A percentile compares a stretch with the other conserved stretches of the same genome.
phyloP scores from a whole-genome alignment of 2,888 invertebrate species.

The Achlya flavicornis region DNA sequence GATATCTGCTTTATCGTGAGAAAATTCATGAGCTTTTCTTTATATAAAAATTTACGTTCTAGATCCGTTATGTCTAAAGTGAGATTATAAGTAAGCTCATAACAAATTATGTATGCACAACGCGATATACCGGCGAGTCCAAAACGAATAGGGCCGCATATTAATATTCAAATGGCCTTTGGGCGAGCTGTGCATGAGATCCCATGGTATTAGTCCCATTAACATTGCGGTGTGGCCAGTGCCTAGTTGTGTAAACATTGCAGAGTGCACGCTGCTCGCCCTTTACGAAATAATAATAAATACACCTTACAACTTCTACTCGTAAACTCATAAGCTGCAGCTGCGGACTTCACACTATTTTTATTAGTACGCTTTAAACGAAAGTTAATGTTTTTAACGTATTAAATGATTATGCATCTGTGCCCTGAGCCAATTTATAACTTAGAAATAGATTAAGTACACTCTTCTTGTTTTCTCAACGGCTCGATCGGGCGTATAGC shows the following conservation, averaged over 20 bases:
- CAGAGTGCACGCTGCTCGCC: constrained; percentile 41
- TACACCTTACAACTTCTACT: constrained; percentile 37
- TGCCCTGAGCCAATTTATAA: constrained; percentile 46
- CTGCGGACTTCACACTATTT: constrained; percentile 50
- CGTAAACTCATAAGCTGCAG: constrained; percentile 42
- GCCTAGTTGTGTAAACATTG: constrained; percentile 49
- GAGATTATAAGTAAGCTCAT: constrained; percentile 61
- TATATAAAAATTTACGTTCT: constrained; percentile 35
- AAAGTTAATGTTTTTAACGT: constrained; percentile 33
- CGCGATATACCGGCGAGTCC: constrained; percentile 47
- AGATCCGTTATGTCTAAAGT: constrained; percentile 38
- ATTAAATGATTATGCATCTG: constrained; percentile 45
- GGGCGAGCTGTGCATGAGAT: constrained; percentile 60
- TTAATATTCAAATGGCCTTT: constrained; percentile 78
- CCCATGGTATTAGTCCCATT: constrained; percentile 67
- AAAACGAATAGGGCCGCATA: constrained; percentile 60
- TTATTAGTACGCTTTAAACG: constrained; percentile 36
- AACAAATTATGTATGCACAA: constrained; percentile 63
- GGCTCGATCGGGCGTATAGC: constrained; percentile 54
- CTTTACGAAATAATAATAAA: constrained; percentile 53
- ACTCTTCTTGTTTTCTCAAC: constrained; percentile 54
- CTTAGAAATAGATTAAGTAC: constrained; percentile 68
- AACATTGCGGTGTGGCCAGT: constrained; percentile 56
- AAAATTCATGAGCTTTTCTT: background rate
- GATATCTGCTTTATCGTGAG: background rate